phyloP scores from a whole-genome alignment of 2,797 vertebrate species.

The Acrossocheilus wenchowensis region DNA sequence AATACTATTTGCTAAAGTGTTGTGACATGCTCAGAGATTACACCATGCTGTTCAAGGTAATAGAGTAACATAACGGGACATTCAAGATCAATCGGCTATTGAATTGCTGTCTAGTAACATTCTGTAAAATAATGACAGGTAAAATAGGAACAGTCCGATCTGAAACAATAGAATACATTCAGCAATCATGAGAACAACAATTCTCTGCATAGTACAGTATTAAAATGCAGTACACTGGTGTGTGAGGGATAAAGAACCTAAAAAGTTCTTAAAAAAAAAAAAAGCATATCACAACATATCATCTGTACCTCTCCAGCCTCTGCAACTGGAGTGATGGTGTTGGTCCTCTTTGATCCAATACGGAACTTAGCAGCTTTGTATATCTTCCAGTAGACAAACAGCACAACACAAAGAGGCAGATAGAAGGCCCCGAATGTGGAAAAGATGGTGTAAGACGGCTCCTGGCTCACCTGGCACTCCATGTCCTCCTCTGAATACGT shows the following conservation, averaged over 20 bases:
- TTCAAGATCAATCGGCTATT: conserved; percentile 28
- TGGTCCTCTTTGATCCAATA: conserved; percentile 85
- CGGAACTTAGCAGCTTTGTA: conserved; percentile 93
- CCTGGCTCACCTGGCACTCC: conserved; percentile 93
- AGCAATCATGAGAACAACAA: not conserved
- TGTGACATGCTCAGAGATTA: conserved; percentile 34
- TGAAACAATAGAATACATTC: not conserved
- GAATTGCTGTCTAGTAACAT: not conserved
- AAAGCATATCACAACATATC: not conserved
- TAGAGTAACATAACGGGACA: conserved; percentile 39
- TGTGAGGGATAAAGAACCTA: not conserved
- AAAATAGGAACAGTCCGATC: not conserved
- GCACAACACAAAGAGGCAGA: conserved; percentile 92
- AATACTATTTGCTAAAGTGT: conserved; percentile 33
- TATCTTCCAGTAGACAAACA: conserved; percentile 97
- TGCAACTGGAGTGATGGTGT: conserved; percentile 87
- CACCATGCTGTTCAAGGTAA: conserved; percentile 29
- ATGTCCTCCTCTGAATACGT: conserved; percentile 85
- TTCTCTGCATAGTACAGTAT: not conserved
- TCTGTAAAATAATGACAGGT: not conserved
- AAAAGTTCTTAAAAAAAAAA: not conserved
- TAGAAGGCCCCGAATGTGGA: conserved; percentile 97
- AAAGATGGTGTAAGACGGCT: conserved; percentile 93
- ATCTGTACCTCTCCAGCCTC: conserved; percentile 81
- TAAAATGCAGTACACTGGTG: not conserved